Evolutionary conservation across 2,113 vertebrate species (phyloP).

Genomic region (Nettapus auritus): DNA sequence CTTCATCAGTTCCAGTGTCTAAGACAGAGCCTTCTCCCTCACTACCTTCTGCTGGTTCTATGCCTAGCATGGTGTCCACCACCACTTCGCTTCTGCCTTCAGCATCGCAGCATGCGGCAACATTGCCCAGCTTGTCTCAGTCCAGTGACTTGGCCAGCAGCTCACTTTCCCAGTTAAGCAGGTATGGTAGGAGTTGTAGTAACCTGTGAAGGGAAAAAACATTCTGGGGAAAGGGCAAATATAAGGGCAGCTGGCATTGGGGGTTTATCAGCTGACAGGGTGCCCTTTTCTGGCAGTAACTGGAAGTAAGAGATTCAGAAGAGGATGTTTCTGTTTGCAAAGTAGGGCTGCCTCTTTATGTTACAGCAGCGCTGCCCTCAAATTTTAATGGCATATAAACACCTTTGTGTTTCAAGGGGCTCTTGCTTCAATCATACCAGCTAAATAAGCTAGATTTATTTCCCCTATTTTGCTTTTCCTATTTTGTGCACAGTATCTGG

Average conservation of each 20-base stretch:
- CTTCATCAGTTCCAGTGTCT: constrained; percentile 82
- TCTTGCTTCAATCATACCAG: background rate
- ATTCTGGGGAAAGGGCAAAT: background rate
- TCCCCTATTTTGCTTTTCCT: background rate
- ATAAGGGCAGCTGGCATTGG: accelerated
- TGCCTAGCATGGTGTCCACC: constrained; percentile 79
- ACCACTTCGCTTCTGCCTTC: constrained; percentile 81
- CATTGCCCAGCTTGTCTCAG: constrained; percentile 82
- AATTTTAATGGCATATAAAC: accelerated
- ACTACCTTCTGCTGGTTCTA: constrained; percentile 75
- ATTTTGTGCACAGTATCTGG: background rate
- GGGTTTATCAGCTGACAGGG: background rate
- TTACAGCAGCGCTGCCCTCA: background rate
- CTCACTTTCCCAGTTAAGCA: constrained; percentile 88
- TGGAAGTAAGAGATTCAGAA: background rate
- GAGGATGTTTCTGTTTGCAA: background rate
- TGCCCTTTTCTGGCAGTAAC: background rate
- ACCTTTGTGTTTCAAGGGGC: background rate
- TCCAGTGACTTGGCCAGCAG: constrained; percentile 81
- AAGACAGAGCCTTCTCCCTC: constrained; percentile 85
- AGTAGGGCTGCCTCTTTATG: background rate
- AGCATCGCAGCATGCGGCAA: constrained; percentile 80
- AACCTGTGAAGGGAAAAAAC: background rate
- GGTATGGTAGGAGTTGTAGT: constrained; percentile 73
- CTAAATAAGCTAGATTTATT: background rate